These are phyloP conservation scores for Drosophila prosaltans DNA, from an alignment of 1,140 invertebrate species.

Conservation along the genomic window DNA sequence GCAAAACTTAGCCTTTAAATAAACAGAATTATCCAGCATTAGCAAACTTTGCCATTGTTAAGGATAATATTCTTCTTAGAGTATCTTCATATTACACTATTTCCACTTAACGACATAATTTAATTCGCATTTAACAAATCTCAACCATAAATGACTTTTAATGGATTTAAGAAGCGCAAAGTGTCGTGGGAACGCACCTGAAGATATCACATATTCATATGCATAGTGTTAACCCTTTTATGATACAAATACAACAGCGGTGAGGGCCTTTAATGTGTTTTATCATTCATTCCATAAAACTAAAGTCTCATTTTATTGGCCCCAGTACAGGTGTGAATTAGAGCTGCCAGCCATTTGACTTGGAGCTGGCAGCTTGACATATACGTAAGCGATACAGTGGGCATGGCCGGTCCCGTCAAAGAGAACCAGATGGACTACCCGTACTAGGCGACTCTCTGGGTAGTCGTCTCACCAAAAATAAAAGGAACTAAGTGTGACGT, in stretches of 20 bases:
- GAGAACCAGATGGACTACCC: conserved; percentile 37
- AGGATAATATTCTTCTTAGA: too few species aligned
- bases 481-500: conserved; percentile 33
- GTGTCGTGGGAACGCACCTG: conserved; percentile 57
- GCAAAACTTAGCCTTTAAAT: too few species aligned
- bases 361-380: conserved; percentile 50
- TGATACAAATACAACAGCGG: neutral
- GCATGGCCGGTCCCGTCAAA: conserved; percentile 36
- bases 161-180: conserved; percentile 14
- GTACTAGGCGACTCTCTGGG: neutral
- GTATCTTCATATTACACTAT: too few species aligned
- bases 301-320: conserved; percentile 32
- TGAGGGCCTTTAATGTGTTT: conserved; percentile 42
- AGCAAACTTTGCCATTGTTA: too few species aligned
- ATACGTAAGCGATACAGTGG: conserved; percentile 55
- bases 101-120: conserved; percentile 34
- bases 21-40: too few species aligned
- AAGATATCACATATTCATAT: conserved; percentile 29
- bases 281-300: conserved; percentile 31
- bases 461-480: conserved; percentile 28
- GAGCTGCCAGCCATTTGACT: conserved; percentile 21
- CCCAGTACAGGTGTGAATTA: conserved; percentile 59
- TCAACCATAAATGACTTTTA: conserved; percentile 32
- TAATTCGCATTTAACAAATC: conserved; percentile 51
- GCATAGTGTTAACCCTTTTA: conserved; percentile 11